Conservation (phyloP, 2,113 vertebrate species). For the Actenoides hombroni region DNA sequence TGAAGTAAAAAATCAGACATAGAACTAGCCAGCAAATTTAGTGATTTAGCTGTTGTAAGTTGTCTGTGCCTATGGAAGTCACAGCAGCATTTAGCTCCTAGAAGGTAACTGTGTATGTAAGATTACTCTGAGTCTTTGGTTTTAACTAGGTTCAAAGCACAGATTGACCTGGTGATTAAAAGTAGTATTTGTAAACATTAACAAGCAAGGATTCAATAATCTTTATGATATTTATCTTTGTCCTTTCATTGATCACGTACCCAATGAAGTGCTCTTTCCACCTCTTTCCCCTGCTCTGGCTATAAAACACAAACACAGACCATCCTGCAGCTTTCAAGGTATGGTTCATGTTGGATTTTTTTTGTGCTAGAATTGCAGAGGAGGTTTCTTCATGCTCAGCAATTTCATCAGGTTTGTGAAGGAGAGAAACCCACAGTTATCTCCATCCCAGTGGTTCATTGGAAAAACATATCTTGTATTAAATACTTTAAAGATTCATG, state of each 20-base stretch:
- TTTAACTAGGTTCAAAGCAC: not conserved
- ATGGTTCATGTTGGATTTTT: not conserved
- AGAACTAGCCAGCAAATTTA: not conserved
- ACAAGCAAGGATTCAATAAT: not conserved
- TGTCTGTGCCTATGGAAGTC: not conserved
- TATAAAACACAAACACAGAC: not conserved
- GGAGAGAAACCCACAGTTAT: slow-evolving; percentile 6
- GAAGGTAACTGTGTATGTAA: not conserved
- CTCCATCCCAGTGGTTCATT: slow-evolving; percentile 15
- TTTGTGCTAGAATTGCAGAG: not conserved
- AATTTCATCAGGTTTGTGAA: not conserved
- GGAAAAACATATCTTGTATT: slow-evolving; percentile 56
- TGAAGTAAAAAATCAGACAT: not conserved
- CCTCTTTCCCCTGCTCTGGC: not conserved
- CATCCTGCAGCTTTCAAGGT: not conserved
- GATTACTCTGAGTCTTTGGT: not conserved
- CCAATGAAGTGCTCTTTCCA: not conserved
- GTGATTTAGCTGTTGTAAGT: not conserved
- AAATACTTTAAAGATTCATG: slow-evolving; percentile 71
- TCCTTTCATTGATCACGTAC: not conserved
- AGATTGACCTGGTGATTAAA: not conserved
- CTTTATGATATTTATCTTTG: not conserved
- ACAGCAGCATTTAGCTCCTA: not conserved
- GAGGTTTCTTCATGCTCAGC: not conserved
- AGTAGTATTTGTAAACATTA: not conserved